Percentiles rank a stretch among this genome's conserved stretches.
phyloP scores from a whole-genome alignment of 2,888 invertebrate genomes.

The Sycophila texana region DNA sequence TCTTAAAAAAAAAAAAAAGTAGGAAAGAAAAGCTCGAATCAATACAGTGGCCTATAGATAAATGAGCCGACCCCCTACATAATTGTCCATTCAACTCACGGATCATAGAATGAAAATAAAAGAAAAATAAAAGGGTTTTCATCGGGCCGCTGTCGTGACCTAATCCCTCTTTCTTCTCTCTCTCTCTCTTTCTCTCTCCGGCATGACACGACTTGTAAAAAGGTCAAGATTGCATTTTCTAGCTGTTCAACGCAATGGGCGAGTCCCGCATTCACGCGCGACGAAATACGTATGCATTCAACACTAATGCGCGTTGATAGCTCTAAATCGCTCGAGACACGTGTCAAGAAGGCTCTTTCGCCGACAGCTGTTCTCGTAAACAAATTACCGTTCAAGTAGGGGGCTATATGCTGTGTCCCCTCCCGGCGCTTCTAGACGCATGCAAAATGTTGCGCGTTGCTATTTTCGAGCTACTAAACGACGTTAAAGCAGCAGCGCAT shows the following conservation, averaged over 20 bases:
- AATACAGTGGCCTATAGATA: neutral
- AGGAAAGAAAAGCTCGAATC: neutral
- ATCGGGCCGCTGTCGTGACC: conserved; percentile 39
- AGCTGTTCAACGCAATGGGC: neutral
- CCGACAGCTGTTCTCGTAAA: neutral
- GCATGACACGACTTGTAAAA: conserved; percentile 49
- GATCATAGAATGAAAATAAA: conserved; percentile 37
- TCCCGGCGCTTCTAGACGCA: no score
- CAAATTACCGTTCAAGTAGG: conserved; percentile 23
- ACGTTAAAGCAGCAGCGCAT: no score
- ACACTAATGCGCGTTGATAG: neutral
- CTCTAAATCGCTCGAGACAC: conserved; percentile 15
- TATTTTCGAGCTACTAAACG: no score
- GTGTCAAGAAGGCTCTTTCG: neutral
- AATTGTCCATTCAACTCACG: conserved; percentile 43
- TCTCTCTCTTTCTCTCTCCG: conserved; percentile 49
- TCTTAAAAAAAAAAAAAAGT: neutral
- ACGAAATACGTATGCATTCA: neutral
- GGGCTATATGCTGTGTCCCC: neutral
- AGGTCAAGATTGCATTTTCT: conserved; percentile 31
- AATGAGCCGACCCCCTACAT: neutral
- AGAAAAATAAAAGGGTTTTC: conserved; percentile 40
- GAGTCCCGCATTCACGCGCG: neutral
- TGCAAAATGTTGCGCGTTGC: no score
- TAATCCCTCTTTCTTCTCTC: conserved; percentile 40